Percentiles rank a stretch among this genome's conserved stretches.
Evolutionary conservation across 2,888 invertebrate species (phyloP).

Genomic region (Amphipyra tragopoginis): DNA sequence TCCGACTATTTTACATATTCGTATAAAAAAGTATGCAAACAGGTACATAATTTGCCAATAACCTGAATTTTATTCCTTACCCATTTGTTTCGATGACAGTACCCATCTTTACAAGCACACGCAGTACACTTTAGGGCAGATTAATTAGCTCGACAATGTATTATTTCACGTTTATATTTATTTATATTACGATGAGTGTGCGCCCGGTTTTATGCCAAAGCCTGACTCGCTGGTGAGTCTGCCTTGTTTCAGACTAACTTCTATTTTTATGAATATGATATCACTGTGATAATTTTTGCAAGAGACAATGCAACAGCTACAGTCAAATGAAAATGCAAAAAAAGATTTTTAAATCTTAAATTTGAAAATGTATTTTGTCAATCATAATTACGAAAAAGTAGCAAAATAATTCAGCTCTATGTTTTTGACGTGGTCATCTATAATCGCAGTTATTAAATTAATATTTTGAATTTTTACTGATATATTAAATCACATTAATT

Average conservation of each 20-base stretch:
- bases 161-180: constrained; percentile 65
- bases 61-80: constrained; percentile 67
- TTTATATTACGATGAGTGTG: constrained; percentile 65
- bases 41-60: constrained; percentile 20
- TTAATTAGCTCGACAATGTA: constrained; percentile 56
- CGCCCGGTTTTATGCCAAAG: constrained; percentile 71
- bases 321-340: constrained; percentile 15
- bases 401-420: too few relatives aligned
- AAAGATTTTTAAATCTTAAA: not conserved
- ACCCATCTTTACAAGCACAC: constrained; percentile 70
- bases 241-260: constrained; percentile 51
- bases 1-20: constrained; percentile 16
- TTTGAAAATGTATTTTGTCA: not conserved
- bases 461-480: not conserved
- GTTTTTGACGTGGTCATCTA: too few relatives aligned
- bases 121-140: constrained; percentile 57
- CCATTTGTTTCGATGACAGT: constrained; percentile 75
- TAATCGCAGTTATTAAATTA: too few relatives aligned
- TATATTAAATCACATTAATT: constrained; percentile 22
- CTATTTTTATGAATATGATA: constrained; percentile 57
- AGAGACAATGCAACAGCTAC: constrained; percentile 26
- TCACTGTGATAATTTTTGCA: constrained; percentile 37
- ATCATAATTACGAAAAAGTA: too few relatives aligned
- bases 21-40: constrained; percentile 14
- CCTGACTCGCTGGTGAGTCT: constrained; percentile 62